Evolutionary conservation across 1,140 invertebrate genomes (phyloP).

Genomic region (Brachionus rubens): DNA sequence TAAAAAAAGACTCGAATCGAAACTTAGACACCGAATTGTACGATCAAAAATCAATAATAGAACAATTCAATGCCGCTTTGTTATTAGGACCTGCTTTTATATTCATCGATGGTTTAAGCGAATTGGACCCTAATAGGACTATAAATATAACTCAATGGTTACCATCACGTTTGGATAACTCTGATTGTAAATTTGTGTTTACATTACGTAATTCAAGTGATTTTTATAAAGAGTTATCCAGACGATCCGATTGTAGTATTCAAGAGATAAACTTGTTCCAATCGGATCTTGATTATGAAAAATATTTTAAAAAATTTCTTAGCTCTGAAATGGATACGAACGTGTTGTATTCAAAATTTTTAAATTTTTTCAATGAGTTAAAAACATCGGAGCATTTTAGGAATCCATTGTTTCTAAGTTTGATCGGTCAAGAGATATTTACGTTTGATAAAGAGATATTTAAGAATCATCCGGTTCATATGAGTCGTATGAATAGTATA

Average conservation of each 20-base stretch:
- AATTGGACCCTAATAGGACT: not conserved
- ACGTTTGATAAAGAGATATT: conserved; percentile 42
- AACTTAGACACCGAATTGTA: not conserved
- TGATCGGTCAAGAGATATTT: conserved; percentile 28
- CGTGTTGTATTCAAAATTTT: conserved; percentile 6
- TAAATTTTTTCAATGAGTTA: conserved; percentile 3
- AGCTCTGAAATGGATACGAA: not conserved
- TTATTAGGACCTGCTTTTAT: not conserved
- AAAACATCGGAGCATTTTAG: conserved; percentile 16
- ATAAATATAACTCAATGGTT: not conserved
- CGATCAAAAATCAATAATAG: conserved; percentile 31
- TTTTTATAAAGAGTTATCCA: not conserved
- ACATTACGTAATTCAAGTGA: conserved; percentile 11
- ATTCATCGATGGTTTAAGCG: conserved; percentile 38
- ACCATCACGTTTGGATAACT: not conserved
- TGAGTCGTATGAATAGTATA: conserved; percentile 22
- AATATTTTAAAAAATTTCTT: not conserved
- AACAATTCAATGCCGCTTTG: conserved; percentile 27
- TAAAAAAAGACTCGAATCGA: conserved; percentile 13
- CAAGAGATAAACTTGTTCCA: not conserved
- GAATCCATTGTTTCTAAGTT: conserved; percentile 3
- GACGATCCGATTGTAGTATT: not conserved
- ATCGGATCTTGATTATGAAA: not conserved
- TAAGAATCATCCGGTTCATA: conserved; percentile 31
- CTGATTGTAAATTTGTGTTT: conserved; percentile 28